Conservation (phyloP, 2,888 invertebrate species). For the Lepidochrysops patricia region DNA sequence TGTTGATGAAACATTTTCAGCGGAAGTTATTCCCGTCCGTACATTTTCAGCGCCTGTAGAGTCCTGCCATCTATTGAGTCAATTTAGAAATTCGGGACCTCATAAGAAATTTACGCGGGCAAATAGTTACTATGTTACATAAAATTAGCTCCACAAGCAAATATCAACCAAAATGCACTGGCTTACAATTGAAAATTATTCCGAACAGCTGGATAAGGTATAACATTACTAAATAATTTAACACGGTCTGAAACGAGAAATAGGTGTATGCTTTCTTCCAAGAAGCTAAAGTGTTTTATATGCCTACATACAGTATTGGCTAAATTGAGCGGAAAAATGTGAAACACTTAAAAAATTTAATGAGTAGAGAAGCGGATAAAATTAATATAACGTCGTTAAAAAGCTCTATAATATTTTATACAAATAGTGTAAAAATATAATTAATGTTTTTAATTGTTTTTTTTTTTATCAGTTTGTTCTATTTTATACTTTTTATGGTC, state of each 20-base stretch:
- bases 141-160: conserved; percentile 31
- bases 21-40: background rate
- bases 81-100: conserved; percentile 19
- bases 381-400: no score
- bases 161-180: conserved; percentile 29
- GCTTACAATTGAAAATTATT: conserved; percentile 32
- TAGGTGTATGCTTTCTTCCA: conserved; percentile 37
- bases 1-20: background rate
- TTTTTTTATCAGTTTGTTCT: no score
- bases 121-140: conserved; percentile 54
- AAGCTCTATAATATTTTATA: background rate
- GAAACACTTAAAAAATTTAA: background rate
- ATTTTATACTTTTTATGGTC: no score
- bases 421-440: no score
- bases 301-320: background rate
- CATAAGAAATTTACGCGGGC: conserved; percentile 52
- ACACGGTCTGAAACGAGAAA: conserved; percentile 39
- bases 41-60: background rate
- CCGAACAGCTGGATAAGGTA: conserved; percentile 33
- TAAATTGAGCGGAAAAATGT: background rate
- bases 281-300: conserved; percentile 1
- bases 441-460: no score
- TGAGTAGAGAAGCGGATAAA: no score
- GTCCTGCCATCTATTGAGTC: conserved; percentile 25
- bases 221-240: conserved; percentile 55